Conservation (phyloP, 2,888 invertebrate species). For the Eupelmus urozonus region DNA sequence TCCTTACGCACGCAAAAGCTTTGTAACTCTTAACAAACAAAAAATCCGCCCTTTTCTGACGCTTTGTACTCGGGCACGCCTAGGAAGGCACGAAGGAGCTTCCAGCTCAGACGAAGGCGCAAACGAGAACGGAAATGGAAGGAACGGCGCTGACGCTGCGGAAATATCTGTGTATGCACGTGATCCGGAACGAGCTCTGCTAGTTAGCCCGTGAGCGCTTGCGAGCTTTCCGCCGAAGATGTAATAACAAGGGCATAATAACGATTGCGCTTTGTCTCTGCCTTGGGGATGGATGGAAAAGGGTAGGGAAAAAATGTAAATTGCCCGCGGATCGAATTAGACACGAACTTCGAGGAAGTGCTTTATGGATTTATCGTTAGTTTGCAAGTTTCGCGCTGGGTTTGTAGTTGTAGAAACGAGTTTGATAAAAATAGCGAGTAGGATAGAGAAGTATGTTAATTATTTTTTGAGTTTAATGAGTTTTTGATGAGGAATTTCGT, state of each 20-base stretch:
- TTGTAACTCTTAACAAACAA: no score
- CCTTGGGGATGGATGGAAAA: neutral
- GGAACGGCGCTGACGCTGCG: conserved; percentile 40
- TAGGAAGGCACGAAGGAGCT: no score
- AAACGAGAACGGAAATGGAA: neutral
- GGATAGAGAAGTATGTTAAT: no score
- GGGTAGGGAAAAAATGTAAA: neutral
- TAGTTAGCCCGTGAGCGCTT: conserved; percentile 39
- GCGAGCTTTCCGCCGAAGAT: conserved; percentile 4
- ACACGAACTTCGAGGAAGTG: conserved; percentile 26
- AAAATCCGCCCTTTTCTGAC: no score
- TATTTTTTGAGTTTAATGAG: no score
- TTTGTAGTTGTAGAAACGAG: no score
- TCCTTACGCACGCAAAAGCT: no score
- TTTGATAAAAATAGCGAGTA: no score
- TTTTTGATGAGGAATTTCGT: neutral
- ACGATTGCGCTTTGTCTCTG: conserved; percentile 40
- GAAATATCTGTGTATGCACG: conserved; percentile 46
- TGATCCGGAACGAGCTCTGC: conserved; percentile 42
- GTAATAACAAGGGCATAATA: conserved; percentile 50
- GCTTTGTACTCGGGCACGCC: no score
- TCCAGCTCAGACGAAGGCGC: no score
- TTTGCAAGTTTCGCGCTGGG: no score
- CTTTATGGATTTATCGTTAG: neutral
- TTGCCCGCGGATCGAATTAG: conserved; percentile 13